A percentile compares a stretch with the other conserved stretches of the same genome.
Conservation (phyloP, 2,888 invertebrate species). For the Drosophila cracens region DNA sequence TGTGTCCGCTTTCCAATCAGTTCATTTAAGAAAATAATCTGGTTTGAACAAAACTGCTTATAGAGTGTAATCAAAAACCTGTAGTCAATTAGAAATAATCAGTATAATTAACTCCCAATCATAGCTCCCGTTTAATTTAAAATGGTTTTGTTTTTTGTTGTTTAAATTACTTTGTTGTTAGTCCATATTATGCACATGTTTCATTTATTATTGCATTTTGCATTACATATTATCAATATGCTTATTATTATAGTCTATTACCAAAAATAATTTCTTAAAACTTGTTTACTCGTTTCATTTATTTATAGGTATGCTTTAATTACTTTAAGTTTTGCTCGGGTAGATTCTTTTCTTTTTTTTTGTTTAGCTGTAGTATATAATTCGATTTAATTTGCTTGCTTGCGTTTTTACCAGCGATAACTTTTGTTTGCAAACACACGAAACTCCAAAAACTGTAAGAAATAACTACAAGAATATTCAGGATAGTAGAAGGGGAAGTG, state of each 20-base stretch:
- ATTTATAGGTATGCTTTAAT: conserved; percentile 71
- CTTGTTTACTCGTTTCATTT: conserved; percentile 71
- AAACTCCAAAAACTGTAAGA: conserved; percentile 61
- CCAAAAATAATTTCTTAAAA: conserved; percentile 84
- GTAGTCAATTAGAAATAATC: background rate
- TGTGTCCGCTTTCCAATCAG: background rate
- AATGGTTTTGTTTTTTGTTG: background rate
- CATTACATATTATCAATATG: conserved; percentile 69
- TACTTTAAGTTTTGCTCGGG: conserved; percentile 67
- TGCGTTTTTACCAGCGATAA: conserved; percentile 66
- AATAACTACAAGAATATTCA: conserved; percentile 65
- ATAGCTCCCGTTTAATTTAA: conserved; percentile 1
- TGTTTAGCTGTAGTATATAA: conserved; percentile 48
- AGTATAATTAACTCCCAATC: background rate
- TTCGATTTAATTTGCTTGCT: conserved; percentile 69
- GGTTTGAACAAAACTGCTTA: background rate
- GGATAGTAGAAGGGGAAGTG: conserved; percentile 14
- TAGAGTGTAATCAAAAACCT: background rate
- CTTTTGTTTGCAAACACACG: conserved; percentile 66
- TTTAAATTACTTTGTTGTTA: conserved; percentile 53
- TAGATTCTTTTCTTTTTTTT: conserved; percentile 37
- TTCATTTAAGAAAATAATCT: background rate
- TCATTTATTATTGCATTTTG: conserved; percentile 77
- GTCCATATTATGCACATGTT: conserved; percentile 77
- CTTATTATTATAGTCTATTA: conserved; percentile 79